Base-by-base conservation (phyloP, 1,140 invertebrate genomes). In the Apis cerana region DNA sequence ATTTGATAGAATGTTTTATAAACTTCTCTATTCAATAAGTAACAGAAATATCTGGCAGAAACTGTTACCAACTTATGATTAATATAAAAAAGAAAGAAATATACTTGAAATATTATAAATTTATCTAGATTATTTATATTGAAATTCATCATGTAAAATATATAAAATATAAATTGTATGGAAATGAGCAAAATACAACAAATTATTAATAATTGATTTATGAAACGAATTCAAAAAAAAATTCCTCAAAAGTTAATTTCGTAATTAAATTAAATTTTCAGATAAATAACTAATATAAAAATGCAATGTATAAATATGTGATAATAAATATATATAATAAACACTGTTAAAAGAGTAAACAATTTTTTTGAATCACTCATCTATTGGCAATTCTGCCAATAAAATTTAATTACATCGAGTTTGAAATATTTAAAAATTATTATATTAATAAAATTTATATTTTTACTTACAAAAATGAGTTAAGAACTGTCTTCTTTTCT, bases 21-120 rank as follows among this genome's bases (percentile, higher is more conserved):
- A 64, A 23, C n/a, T 48, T 11, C 19, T 5, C 27, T 59, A 13
- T 13, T 61, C n/a, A 56, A 48, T 33, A 70, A 23, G 10, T 48
- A 10, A 43, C 54, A 58, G 61, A 27, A 23, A 33, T 77, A 21
- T n/a, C 59, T 62, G 54, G 67, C 15, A 54, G 33, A 50, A 80
- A 70, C 72, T 56, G 17, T 43, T 84, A 75, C 58, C 82, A 80
- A 33, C 21, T 67, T 52, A 61, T 50, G 19, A 48, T n/a, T 61
- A 50, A 11, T 75, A 61, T 9, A 17, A 10, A 61, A 75, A 12
- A 17, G 17, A 61, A 75, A 12, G 17, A 75, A 23, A 17, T 13
- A n/a, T 15, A 33, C 33, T 33, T 56, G 1, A 2, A 2, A 19
- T 54, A 27, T 17, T 27, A 52, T 52, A 11, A 2, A 54, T 54